Percentiles rank a stretch among this genome's conserved stretches.
phyloP scores from a whole-genome alignment of 2,888 invertebrate species.

The Drosophila recens region DNA sequence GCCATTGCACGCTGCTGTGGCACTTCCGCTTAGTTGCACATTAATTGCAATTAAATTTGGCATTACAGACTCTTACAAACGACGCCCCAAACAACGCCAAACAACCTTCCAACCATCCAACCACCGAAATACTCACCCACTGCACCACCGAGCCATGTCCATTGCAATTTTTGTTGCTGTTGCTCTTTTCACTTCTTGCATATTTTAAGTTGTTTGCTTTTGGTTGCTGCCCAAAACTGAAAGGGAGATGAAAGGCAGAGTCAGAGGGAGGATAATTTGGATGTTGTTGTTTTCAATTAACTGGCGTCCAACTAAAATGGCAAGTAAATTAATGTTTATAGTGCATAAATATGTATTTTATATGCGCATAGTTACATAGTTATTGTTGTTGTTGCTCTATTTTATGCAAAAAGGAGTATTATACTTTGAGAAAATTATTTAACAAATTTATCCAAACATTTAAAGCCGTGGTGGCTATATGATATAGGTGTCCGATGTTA shows the following conservation, averaged over 20 bases:
- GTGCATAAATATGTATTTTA: slow-evolving; percentile 68
- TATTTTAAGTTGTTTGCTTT: slow-evolving; percentile 70
- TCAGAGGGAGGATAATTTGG: background rate
- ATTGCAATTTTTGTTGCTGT: slow-evolving; percentile 65
- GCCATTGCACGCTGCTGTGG: slow-evolving; percentile 48
- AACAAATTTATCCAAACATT: no score
- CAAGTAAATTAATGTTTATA: slow-evolving; percentile 75
- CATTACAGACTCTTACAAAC: slow-evolving; percentile 52
- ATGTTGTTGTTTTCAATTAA: slow-evolving; percentile 75
- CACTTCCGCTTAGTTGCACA: slow-evolving; percentile 73
- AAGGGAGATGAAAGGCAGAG: background rate
- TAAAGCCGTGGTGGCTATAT: no score
- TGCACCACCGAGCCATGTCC: slow-evolving; percentile 13
- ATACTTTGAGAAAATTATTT: no score
- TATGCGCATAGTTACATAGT: background rate
- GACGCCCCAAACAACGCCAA: background rate
- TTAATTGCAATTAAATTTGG: slow-evolving; percentile 79
- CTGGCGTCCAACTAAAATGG: slow-evolving; percentile 71
- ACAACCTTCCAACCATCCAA: background rate
- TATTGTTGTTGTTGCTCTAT: background rate
- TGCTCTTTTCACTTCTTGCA: slow-evolving; percentile 65
- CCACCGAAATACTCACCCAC: background rate
- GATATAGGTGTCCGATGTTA: no score
- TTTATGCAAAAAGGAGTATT: background rate
- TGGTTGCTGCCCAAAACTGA: slow-evolving; percentile 14